Base-by-base conservation (phyloP, 2,888 invertebrate species). In the Pogonocherus hispidulus region DNA sequence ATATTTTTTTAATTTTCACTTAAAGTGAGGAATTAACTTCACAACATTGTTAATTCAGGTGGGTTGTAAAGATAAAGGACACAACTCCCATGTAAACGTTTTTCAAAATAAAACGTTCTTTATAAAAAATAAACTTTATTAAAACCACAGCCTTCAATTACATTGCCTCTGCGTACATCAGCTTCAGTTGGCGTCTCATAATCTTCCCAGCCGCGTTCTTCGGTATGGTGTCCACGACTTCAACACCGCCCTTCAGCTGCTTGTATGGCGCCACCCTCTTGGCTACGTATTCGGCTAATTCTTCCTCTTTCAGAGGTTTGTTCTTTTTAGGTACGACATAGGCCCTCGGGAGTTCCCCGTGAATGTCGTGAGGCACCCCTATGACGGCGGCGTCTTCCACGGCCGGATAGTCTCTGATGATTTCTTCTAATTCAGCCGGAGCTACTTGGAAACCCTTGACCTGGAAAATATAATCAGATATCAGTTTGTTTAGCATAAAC, bases 381-480 rank as follows among this genome's bases (percentile, higher is more conserved):
- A 96, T 87, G 0, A 97, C 96, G 0, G 93, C 96, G 0, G 92
- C 94, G 78, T 97, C 97, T 9, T 87, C 83, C 0, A 98, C 88
- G 22, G 88, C 89, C 0, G 94, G 92, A 84, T 94, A 93, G 47
- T 89, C 88, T 67, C 93, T 88, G 0, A 95, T 80, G 3, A 94
- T 79, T 57, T 88, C 91, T 84, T 97, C 97, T 22, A 97, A 83
- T 84, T 97, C 97, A 0, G 96, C 96, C 18, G 97, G 97, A 8
- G 96, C 91, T 5, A 97, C 96, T 90, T 95, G 90, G 78, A 86
- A 90, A 16, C 73, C 73, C 67, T 69, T 68, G 1, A 74, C 73
- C 73, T 74, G 46, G 3, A 41, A 20, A n/a, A 49, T 19, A 46
- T 49, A 6, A 47, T 16, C 27, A 27, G 3, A 27, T 27, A 27